Evolutionary conservation across 1,140 invertebrate genomes (phyloP).

Genomic region (Asbolus verrucosus): DNA sequence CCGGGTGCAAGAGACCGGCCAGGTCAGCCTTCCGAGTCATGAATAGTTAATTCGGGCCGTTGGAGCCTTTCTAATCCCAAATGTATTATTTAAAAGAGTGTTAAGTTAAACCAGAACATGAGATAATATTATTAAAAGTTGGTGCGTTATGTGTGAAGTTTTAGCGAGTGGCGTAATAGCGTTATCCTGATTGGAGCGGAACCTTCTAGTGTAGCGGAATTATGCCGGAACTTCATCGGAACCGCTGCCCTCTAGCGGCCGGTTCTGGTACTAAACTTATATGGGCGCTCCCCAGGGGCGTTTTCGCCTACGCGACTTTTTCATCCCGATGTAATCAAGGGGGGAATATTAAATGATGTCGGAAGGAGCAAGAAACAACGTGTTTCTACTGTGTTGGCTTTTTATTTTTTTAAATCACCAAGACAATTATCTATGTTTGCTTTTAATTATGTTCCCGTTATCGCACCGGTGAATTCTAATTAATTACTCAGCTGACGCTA

Average conservation of each 20-base stretch:
- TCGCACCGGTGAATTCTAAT: neutral
- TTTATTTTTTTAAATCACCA: neutral
- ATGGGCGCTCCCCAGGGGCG: conserved; percentile 8
- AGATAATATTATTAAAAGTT: conserved; percentile 40
- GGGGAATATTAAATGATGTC: conserved; percentile 11
- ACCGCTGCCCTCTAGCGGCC: conserved; percentile 28
- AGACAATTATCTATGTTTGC: conserved; percentile 1
- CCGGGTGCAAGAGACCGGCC: neutral
- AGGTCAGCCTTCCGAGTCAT: neutral
- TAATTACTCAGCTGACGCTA: neutral
- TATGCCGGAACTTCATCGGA: conserved; percentile 35
- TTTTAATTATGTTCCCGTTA: conserved; percentile 2
- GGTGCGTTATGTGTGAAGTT: conserved; percentile 38
- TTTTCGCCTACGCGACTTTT: conserved; percentile 10
- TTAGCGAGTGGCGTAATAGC: conserved; percentile 31
- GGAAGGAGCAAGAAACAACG: neutral
- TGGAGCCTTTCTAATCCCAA: conserved; percentile 32
- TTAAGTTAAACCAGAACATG: conserved; percentile 37
- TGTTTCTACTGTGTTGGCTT: neutral
- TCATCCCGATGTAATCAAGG: conserved; percentile 6
- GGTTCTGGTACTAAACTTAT: conserved; percentile 23
- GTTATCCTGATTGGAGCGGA: conserved; percentile 38
- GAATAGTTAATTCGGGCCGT: conserved; percentile 26
- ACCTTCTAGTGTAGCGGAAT: conserved; percentile 26
- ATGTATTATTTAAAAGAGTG: conserved; percentile 39